Base-by-base conservation (phyloP, 2,888 invertebrate genomes). In the Peribatodes rhomboidaria region DNA sequence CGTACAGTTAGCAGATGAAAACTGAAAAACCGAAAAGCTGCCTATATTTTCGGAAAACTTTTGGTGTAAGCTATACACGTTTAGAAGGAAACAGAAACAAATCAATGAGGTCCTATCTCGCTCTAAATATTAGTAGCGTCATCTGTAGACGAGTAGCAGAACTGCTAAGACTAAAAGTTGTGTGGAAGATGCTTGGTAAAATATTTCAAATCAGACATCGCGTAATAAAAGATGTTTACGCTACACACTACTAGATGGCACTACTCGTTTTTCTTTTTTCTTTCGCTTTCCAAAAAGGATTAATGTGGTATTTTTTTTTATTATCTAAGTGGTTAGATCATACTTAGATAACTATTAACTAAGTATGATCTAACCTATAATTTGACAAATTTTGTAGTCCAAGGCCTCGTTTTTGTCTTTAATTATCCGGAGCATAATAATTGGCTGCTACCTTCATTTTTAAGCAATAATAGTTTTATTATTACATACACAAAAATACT, bases 1-100 rank as follows among this genome's bases (percentile, higher is more conserved):
- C 27, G 46, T 57, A 66, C 63, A 67, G 47, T 56, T 31, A 9
- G 37, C 42, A 20, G 7, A 54, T 16, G 13, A 22, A 14, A 52
- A 35, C 41, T 33, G 44, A 20, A 39, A 49, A 57, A 18, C 44
- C 18, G 20, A 47, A 47, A 61, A 61, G 33, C 50, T 42, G 11
- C 47, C 53, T 62, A 44, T 37, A 11, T 13, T 6, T 9, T 16
- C 13, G 22, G 2, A 7, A 39, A 53, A 62, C 62, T 53, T 62
- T 35, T 53, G 59, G 31, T 39, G 22, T 42, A 2, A 41, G 56
- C 60, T 67, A 41, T 60, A 52, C 11, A 37, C 35, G 16, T 14
- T 37, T 22, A 59, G 64, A 50, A 47, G 6, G 50, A 55, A 35
- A 55, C 14, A 37, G 54, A 31, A 55, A 49, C 14, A 13, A 54